Percentiles rank a stretch among this genome's conserved stretches.
phyloP scores from a whole-genome alignment of 2,797 vertebrate species.

The Hemitrygon akajei region DNA sequence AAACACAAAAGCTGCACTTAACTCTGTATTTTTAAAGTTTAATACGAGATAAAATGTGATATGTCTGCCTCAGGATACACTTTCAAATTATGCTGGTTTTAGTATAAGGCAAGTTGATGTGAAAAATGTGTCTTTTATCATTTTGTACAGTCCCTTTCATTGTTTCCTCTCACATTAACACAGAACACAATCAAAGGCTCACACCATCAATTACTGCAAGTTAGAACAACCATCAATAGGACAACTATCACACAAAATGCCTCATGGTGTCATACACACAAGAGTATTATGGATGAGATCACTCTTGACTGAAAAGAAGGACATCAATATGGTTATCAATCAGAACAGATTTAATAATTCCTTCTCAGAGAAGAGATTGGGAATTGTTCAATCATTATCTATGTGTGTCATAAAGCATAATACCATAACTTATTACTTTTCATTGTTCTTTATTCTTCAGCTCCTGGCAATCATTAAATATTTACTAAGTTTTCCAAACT shows the following conservation, averaged over 20 bases:
- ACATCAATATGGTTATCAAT: conserved; percentile 5
- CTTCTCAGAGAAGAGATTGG: neutral
- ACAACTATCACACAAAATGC: neutral
- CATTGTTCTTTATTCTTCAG: neutral
- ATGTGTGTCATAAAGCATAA: neutral
- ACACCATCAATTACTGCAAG: neutral
- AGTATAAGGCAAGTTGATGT: neutral
- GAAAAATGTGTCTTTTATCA: conserved; percentile 1
- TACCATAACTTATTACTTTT: neutral
- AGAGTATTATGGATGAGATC: conserved; percentile 14
- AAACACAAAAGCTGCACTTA: conserved; percentile 34
- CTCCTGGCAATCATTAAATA: neutral
- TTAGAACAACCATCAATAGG: neutral
- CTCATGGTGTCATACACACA: neutral
- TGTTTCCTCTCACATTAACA: neutral
- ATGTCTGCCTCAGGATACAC: neutral
- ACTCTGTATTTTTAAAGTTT: conserved; percentile 5
- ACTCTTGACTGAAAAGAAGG: neutral
- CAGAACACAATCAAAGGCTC: neutral
- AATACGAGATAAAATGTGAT: conserved; percentile 28
- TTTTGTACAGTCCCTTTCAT: neutral
- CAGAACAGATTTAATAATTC: neutral
- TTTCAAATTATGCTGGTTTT: conserved; percentile 1
- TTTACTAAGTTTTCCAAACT: neutral
- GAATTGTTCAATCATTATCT: neutral